Base-by-base conservation (phyloP, 2,797 vertebrate genomes). In the Microctenopoma lineatum region DNA sequence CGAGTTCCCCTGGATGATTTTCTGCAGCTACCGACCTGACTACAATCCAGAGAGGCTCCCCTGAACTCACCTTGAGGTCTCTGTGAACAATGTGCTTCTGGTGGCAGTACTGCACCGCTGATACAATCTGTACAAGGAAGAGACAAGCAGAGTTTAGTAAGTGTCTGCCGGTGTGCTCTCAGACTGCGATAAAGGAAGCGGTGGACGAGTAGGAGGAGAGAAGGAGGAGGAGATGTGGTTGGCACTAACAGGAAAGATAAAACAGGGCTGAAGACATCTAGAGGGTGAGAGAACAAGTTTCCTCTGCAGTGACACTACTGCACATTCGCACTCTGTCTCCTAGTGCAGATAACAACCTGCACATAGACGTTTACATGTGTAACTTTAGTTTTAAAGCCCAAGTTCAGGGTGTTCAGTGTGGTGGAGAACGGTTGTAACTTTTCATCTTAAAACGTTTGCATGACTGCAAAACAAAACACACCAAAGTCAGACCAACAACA, bases 31-130 rank as follows among this genome's bases (percentile, higher is more conserved):
- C n/a, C 12, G 26, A 36, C 16, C 38, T 3, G 36, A 67, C 14
- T 42, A 15, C 16, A 41, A 26, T 25, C 12, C 18, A 15, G 8
- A 0, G 58, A 1, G 45, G 44, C 29, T 32, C 12, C 18, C 59
- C 4, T 60, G 62, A 69, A 83, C 95, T 94, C 90, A 99, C 97
- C 96, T 99, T 99, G 78, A 99, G 95, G 93, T 99, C 97, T 93
- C 97, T 92, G 88, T 99, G 97, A 84, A 99, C 97, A 59, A 99
- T 98, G 90, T 94, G 96, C 91, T 99, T 99, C 90, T 99, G 97
- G 90, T 99, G 97, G 88, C 97, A 99, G 92, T 98, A 98, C 90
- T 99, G 97, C 90, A 99, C 97, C 59, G 97, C 97, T 69, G 97
- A 99, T 47, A 99, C 97, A 25, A 99, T 99, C 97, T 99, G 85